These are phyloP conservation scores for Agrochola macilenta DNA, from an alignment of 2,888 invertebrate genomes.

Conservation along the genomic window DNA sequence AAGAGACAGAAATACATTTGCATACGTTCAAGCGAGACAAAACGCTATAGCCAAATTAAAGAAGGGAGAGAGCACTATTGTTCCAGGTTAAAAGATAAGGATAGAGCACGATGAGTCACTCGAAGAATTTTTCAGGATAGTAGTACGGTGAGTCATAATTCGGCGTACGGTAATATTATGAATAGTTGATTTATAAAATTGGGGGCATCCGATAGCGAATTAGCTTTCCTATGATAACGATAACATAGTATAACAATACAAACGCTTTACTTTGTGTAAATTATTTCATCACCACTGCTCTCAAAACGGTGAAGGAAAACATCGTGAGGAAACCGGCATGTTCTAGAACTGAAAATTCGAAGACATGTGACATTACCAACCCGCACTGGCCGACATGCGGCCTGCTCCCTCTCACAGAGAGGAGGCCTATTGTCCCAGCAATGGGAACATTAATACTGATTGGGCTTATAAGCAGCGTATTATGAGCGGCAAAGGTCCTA, in stretches of 20 bases:
- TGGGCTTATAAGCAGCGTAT: too few species aligned
- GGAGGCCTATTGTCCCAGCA: too few species aligned
- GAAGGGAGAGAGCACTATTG: slow-evolving; percentile 37
- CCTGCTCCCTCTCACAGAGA: too few species aligned
- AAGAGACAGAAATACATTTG: slow-evolving; percentile 35
- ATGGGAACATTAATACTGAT: too few species aligned
- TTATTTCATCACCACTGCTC: too few species aligned
- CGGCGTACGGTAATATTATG: slow-evolving; percentile 4
- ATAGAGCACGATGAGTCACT: slow-evolving; percentile 60
- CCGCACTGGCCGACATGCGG: too few species aligned
- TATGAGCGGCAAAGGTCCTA: too few species aligned
- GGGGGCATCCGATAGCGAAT: background rate
- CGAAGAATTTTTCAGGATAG: slow-evolving; percentile 49
- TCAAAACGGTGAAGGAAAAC: too few species aligned
- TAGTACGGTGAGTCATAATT: slow-evolving; percentile 56
- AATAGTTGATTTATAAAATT: slow-evolving; percentile 10
- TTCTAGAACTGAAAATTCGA: too few species aligned
- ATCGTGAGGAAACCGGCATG: too few species aligned
- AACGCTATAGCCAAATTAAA: slow-evolving; percentile 10
- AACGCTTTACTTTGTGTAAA: too few species aligned
- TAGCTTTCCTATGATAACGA: background rate
- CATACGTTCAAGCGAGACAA: slow-evolving; percentile 34
- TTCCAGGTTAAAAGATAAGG: slow-evolving; percentile 50
- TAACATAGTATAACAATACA: background rate
- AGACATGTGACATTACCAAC: too few species aligned